Conservation (phyloP, 1,140 invertebrate genomes). For the Apis laboriosa region DNA sequence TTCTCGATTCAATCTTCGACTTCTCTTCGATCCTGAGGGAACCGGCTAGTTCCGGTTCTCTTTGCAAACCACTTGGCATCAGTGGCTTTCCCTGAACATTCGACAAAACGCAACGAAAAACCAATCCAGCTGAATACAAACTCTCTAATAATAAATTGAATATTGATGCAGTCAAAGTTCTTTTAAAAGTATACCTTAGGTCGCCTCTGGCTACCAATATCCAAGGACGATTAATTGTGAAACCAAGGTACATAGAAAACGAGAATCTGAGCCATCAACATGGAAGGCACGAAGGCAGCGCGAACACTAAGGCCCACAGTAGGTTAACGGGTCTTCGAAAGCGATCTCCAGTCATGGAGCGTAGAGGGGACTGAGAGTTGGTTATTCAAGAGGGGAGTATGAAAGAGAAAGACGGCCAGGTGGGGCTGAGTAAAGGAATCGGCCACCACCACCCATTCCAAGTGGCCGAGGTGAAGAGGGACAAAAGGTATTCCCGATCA, state of each 20-base stretch:
- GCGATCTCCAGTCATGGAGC: slow-evolving; percentile 49
- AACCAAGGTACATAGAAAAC: slow-evolving; percentile 7
- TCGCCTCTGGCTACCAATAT: slow-evolving; percentile 2
- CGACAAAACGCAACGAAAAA: neutral
- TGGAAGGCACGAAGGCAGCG: slow-evolving; percentile 36
- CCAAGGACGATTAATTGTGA: slow-evolving; percentile 59
- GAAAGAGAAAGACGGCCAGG: slow-evolving; percentile 55
- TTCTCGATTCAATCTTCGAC: slow-evolving; percentile 26
- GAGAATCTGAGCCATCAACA: slow-evolving; percentile 21
- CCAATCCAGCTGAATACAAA: neutral
- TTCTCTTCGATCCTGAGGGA: neutral
- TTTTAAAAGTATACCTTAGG: slow-evolving; percentile 13
- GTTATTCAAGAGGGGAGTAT: slow-evolving; percentile 45
- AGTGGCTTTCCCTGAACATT: slow-evolving; percentile 58
- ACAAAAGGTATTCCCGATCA: slow-evolving; percentile 41
- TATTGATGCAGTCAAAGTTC: too few species aligned
- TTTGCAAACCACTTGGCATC: slow-evolving; percentile 58
- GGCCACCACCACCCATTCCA: too few species aligned
- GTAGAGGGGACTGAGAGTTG: slow-evolving; percentile 22
- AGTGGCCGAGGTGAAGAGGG: slow-evolving; percentile 12
- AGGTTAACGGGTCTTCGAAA: slow-evolving; percentile 79
- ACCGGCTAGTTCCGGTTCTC: slow-evolving; percentile 44
- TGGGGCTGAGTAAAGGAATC: neutral
- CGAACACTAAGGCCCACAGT: slow-evolving; percentile 72
- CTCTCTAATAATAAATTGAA: neutral